phyloP scores from a whole-genome alignment of 2,797 vertebrate species.

The Aplochiton taeniatus region DNA sequence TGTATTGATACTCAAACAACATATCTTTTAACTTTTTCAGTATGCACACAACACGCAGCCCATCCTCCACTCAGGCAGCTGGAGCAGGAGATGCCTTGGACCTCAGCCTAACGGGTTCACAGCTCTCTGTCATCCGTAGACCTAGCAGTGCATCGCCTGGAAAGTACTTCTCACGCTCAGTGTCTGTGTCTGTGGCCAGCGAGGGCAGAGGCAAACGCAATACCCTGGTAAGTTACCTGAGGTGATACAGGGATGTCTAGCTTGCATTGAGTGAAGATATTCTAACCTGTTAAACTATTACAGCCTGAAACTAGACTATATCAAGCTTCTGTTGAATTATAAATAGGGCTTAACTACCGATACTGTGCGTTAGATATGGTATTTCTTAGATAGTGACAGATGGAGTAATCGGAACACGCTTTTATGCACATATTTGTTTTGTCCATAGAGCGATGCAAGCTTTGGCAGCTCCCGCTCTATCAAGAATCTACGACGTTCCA shows the following conservation, averaged over 20 bases:
- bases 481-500: conserved; percentile 91
- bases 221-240: conserved; percentile 72
- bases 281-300: no score
- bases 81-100: conserved; percentile 63
- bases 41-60: conserved; percentile 85
- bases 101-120: conserved; percentile 83
- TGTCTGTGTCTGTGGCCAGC: conserved; percentile 75
- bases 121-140: conserved; percentile 73
- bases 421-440: not conserved
- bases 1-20: no score
- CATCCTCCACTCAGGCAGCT: conserved; percentile 59
- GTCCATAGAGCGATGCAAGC: conserved; percentile 38
- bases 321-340: no score
- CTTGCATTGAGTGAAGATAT: no score
- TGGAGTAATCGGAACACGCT: no score
- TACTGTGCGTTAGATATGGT: no score
- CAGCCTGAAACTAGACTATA: no score
- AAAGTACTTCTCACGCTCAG: conserved; percentile 80
- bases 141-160: conserved; percentile 80
- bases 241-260: no score
- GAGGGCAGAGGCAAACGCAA: conserved; percentile 81
- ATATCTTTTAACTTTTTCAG: conserved; percentile 22
- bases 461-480: conserved; percentile 76
- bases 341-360: no score
- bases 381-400: no score